Conservation (phyloP, 2,113 vertebrate species). For the Pygoscelis adeliae region DNA sequence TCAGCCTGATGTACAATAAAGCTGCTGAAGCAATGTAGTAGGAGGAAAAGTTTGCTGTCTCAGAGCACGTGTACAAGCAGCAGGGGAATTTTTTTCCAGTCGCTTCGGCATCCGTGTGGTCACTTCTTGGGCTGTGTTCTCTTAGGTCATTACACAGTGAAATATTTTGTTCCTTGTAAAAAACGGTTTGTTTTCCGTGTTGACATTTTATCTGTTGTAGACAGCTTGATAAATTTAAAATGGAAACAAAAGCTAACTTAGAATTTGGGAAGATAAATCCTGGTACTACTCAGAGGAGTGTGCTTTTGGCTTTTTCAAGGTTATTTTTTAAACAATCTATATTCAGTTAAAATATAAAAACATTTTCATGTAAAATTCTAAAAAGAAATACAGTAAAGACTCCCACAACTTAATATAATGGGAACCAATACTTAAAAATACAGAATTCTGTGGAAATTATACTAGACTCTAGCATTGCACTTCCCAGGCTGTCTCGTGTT, state of each 20-base stretch:
- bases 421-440: neutral
- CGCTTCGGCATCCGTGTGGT: neutral
- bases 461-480: neutral
- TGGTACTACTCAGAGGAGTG: neutral
- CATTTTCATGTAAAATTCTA: neutral
- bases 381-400: neutral
- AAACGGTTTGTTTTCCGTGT: neutral
- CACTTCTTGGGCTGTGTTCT: neutral
- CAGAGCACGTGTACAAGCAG: slow-evolving; percentile 23
- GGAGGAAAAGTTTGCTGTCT: slow-evolving; percentile 17
- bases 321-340: neutral
- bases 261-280: neutral
- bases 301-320: neutral
- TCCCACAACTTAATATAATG: neutral
- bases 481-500: neutral
- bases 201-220: neutral
- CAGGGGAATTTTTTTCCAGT: neutral
- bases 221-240: neutral
- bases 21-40: neutral
- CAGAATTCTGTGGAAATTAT: neutral
- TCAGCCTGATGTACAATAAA: neutral
- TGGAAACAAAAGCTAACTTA: neutral
- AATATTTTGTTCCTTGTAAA: neutral
- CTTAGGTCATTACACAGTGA: neutral
- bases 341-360: neutral